A percentile compares a stretch with the other conserved stretches of the same genome.
Evolutionary conservation across 2,113 vertebrate genomes (phyloP).

Genomic region (Aythya baeri): DNA sequence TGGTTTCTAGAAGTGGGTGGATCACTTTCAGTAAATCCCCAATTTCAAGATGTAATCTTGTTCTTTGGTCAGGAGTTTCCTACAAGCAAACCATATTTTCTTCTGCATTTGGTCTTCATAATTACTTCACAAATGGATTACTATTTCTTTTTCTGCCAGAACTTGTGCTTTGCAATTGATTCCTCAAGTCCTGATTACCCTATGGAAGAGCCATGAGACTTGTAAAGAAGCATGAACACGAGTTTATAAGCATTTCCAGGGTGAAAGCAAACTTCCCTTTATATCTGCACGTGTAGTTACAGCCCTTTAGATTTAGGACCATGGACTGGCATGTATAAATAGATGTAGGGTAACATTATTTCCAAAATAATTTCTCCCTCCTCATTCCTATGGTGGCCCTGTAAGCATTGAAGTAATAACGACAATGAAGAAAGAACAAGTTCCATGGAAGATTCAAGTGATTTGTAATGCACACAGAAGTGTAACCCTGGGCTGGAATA

Average conservation of each 20-base stretch:
- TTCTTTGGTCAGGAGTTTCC: background rate
- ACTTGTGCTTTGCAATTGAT: background rate
- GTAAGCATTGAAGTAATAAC: background rate
- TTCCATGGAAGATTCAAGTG: background rate
- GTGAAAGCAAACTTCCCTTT: background rate
- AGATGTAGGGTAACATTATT: background rate
- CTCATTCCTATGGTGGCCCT: background rate
- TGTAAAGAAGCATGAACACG: background rate
- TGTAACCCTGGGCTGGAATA: background rate
- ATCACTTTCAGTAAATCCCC: background rate
- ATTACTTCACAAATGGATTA: background rate
- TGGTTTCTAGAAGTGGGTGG: background rate
- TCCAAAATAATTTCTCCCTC: background rate
- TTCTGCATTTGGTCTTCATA: background rate
- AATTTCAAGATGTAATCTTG: background rate
- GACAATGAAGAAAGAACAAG: background rate
- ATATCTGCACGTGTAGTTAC: background rate
- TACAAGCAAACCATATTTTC: background rate
- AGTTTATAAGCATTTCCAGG: background rate
- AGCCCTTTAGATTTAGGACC: background rate
- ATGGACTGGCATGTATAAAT: background rate
- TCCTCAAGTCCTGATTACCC: rapidly evolving
- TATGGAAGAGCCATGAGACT: background rate
- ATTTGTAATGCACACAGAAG: background rate
- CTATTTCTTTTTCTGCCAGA: background rate